Evolutionary conservation across 1,140 invertebrate species (phyloP).

Genomic region (Sitobion miscanthi): DNA sequence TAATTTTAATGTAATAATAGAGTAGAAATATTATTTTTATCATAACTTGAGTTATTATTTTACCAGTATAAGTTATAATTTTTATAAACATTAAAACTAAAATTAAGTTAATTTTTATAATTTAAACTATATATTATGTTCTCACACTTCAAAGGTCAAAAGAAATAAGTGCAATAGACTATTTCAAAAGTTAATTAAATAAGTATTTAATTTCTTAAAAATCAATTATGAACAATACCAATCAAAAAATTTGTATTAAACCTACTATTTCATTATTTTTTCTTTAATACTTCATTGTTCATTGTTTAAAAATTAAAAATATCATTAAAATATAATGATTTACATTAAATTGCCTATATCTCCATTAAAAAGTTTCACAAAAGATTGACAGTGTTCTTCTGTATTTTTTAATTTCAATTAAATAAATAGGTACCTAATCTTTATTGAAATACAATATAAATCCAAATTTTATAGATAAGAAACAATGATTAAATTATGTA

Average conservation of each 20-base stretch:
- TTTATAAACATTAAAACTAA: no score
- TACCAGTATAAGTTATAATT: no score
- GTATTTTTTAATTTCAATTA: background rate
- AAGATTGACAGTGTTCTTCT: background rate
- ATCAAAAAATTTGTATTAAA: background rate
- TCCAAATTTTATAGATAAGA: background rate
- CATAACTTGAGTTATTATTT: no score
- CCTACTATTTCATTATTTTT: no score
- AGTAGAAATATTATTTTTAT: no score
- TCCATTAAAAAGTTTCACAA: background rate
- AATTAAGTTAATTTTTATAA: no score
- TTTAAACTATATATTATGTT: no score
- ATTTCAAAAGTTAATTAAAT: background rate
- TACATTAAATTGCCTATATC: background rate
- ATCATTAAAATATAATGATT: background rate
- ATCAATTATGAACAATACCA: background rate
- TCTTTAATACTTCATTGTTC: background rate
- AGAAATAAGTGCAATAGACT: background rate
- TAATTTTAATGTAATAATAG: no score
- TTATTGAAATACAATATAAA: background rate
- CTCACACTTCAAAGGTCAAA: no score
- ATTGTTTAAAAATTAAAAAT: background rate
- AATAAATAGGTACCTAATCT: background rate
- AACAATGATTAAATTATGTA: background rate
- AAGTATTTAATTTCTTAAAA: background rate